phyloP scores from a whole-genome alignment of 2,888 invertebrate species.

The Eurois occulta region DNA sequence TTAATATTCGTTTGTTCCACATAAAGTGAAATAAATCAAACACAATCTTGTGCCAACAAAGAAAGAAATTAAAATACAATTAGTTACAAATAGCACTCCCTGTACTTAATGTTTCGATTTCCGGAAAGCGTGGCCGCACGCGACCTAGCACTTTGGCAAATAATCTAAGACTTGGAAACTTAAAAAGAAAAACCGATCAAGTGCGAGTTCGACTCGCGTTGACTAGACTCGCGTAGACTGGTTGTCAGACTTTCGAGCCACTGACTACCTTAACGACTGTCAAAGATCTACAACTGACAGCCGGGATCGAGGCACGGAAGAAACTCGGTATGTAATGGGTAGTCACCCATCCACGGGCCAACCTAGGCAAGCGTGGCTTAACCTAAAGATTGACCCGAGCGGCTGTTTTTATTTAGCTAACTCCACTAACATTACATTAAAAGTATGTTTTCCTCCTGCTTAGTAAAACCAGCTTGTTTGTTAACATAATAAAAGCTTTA shows the following conservation, averaged over 20 bases:
- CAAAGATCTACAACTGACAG: no score
- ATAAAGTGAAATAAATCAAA: constrained; percentile 2
- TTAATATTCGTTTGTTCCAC: background rate
- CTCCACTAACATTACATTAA: background rate
- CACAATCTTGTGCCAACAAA: constrained; percentile 25
- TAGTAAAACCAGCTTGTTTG: background rate
- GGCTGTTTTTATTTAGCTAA: no score
- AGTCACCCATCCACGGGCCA: no score
- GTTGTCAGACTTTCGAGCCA: no score
- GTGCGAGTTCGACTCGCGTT: no score
- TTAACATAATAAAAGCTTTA: background rate
- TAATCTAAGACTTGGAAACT: constrained; percentile 10
- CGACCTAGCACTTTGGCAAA: constrained; percentile 36
- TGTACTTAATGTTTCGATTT: constrained; percentile 45
- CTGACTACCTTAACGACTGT: no score
- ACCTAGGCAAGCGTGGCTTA: no score
- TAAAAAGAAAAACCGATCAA: no score
- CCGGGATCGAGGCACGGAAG: no score
- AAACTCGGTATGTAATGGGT: no score
- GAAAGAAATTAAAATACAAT: constrained; percentile 52
- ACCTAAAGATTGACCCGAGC: no score
- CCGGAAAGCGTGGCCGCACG: constrained; percentile 41
- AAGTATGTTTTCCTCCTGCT: background rate
- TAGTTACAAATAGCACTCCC: constrained; percentile 15
- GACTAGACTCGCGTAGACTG: no score